Base-by-base conservation (phyloP, 2,113 vertebrate genomes). In the Callopanchax toddi region DNA sequence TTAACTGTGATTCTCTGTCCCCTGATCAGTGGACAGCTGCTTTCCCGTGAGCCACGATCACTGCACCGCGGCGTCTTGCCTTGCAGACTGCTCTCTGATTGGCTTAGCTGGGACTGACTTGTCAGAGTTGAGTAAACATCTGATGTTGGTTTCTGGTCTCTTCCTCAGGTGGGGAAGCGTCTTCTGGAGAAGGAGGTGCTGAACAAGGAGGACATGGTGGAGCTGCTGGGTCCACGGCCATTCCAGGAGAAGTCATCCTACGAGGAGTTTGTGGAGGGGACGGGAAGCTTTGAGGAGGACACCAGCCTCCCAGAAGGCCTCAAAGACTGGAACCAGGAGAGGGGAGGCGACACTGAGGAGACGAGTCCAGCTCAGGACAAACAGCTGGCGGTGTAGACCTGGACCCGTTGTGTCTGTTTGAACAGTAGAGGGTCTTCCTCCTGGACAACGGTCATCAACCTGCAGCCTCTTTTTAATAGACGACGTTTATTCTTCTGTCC, bases 321-420 rank as follows among this genome's bases (percentile, higher is more conserved):
- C 61, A 98, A 96, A 89, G 95, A 97, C 91, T 99, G 97, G 97
- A 99, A 98, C 90, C 95, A 90, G 81, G 95, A 97, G 20, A 89
- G 93, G 92, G 5, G 94, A 95, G 56, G 94, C 95, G 83, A 82
- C 82, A 4, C 50, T 20, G 92, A 93, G 72, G 76, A 89, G 1
- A 37, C 57, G 0, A 79, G 7, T 10, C 32, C 61, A 1, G 3
- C 58, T 10, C 39, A 22, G 70, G 74, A 81, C 22, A 74, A 74
- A 25, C 78, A 77, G 71, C 81, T 79, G 60, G 79, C 76, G 0
- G 7, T 44, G 25, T 86, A 82, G 51, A 39, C 7, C 55, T 21
- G n/a, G 23, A 21, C 25, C 18, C 10, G n/a, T n/a, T n/a, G n/a
- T n/a, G n/a, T n/a, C n/a, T n/a, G n/a, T n/a, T 7, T 5, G 2